Evolutionary conservation across 2,113 vertebrate species (phyloP).

Genomic region (Apteryx mantelli): DNA sequence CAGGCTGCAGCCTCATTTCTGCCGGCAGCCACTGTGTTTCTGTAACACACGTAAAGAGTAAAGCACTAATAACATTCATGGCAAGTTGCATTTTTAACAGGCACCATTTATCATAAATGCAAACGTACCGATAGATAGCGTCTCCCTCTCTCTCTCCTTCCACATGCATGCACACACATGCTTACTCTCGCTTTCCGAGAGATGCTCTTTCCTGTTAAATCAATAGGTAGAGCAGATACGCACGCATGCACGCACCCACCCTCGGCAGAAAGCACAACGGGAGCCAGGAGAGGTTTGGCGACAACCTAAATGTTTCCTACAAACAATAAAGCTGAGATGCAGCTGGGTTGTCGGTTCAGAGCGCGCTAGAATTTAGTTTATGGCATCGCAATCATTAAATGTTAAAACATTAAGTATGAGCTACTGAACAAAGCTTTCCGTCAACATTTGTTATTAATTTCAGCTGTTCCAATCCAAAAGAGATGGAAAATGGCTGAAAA

Average conservation of each 20-base stretch:
- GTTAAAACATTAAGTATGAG: constrained; percentile 79
- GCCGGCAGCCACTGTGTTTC: not conserved
- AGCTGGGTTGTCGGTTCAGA: constrained; percentile 16
- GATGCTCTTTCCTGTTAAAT: constrained; percentile 56
- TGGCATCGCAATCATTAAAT: constrained; percentile 72
- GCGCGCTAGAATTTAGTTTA: constrained; percentile 18
- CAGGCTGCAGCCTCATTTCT: not conserved
- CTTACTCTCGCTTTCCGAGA: constrained; percentile 14
- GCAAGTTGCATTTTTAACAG: constrained; percentile 34
- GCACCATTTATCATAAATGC: constrained; percentile 31
- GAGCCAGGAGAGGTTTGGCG: not conserved
- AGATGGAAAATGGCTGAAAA: constrained; percentile 34
- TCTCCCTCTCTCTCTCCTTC: not conserved
- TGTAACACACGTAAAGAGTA: not conserved
- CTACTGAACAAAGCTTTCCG: constrained; percentile 73
- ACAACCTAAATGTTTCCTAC: constrained; percentile 4
- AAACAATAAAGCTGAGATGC: not conserved
- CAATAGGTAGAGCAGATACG: constrained; percentile 25
- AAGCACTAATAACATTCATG: not conserved
- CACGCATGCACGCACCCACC: not conserved
- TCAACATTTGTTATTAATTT: constrained; percentile 55
- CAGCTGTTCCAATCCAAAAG: not conserved
- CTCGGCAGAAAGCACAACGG: not conserved
- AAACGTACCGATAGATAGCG: constrained; percentile 2
- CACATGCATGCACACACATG: constrained; percentile 53